Evolutionary conservation across 1,140 invertebrate genomes (phyloP), one percentile per base, ranked within the genome.

Genomic region (Augochlora pura): DNA sequence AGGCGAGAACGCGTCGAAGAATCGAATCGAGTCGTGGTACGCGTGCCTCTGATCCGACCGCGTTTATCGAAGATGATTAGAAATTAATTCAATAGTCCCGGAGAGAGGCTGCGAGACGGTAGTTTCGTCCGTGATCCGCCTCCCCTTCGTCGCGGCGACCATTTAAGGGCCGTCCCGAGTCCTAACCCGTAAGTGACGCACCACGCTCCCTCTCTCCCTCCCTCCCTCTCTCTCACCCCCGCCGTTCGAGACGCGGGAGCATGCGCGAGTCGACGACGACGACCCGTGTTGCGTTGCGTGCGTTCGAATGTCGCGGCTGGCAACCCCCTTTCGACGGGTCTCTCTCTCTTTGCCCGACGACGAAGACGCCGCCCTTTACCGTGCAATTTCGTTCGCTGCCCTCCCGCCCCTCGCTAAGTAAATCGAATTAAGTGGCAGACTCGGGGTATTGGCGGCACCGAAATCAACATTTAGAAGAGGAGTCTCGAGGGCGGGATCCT

Each of bases 371-470:
- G 59, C 69, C 59, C 57, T 39, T 81, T 46, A 38, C 57, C 73
- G 62, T 69, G 82, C 77, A 70, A 86, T 83, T 86, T 86, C 77
- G 72, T 75, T 70, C 63, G 52, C 49, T 16, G 39, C 60, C 64
- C 67, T 16, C 63, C 38, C 77, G 32, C 73, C 69, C n/a, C n/a
- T n/a, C n/a, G n/a, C n/a, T 72, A 75, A 42, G 49, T 75, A 83
- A 86, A 85, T 86, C 81, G 77, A 85, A 86, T 86, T 86, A 86
- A 75, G 39, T 39, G 77, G 70, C 81, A 69, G 63, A 77, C 71
- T 70, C 64, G 54, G 62, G 68, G 54, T 60, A 76, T 80, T 60
- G 76, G 64, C 77, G 46, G 76, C 54, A 60, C 68, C 75, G 42
- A 63, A 86, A 86, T 85, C 83, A 73, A 69, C 80, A 57, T 75